A percentile compares a stretch with the other conserved stretches of the same genome.
phyloP scores from a whole-genome alignment of 1,140 invertebrate species.

The Drosophila santomea region DNA sequence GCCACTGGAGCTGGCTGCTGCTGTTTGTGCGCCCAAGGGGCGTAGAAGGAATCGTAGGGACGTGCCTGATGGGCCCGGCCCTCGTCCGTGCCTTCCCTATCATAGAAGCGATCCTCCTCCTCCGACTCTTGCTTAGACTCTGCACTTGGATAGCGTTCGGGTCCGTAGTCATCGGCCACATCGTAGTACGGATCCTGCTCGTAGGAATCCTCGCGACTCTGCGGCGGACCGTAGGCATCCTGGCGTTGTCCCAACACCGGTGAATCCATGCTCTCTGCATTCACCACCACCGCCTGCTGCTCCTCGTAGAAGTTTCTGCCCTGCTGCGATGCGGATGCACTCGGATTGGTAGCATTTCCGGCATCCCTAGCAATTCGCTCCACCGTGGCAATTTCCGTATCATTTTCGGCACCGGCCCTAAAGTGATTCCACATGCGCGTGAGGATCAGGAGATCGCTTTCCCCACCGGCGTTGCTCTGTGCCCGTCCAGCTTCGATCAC shows the following conservation, averaged over 20 bases:
- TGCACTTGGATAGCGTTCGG: slow-evolving; percentile 20
- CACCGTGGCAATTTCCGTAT: slow-evolving; percentile 55
- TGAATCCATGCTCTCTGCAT: slow-evolving; percentile 35
- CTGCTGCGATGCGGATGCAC: background rate
- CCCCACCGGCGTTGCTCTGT: slow-evolving; percentile 10
- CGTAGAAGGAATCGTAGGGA: slow-evolving; percentile 57
- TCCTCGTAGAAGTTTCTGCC: slow-evolving; percentile 64
- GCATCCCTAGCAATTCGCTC: slow-evolving; percentile 59
- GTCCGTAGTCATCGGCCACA: slow-evolving; percentile 38
- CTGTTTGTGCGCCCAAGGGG: slow-evolving; percentile 37
- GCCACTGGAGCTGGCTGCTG: slow-evolving; percentile 39
- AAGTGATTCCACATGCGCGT: slow-evolving; percentile 61
- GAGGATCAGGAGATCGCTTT: slow-evolving; percentile 46
- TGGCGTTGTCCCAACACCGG: slow-evolving; percentile 49
- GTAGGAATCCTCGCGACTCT: slow-evolving; percentile 38
- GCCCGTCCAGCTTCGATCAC: slow-evolving; percentile 50
- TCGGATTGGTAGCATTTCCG: slow-evolving; percentile 29
- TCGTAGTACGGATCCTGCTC: slow-evolving; percentile 58
- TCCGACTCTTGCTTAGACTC: slow-evolving; percentile 20
- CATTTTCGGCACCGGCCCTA: slow-evolving; percentile 6
- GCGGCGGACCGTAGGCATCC: slow-evolving; percentile 48
- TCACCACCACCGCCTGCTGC: slow-evolving; percentile 67
- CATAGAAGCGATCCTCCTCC: slow-evolving; percentile 17
- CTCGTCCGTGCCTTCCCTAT: slow-evolving; percentile 14
- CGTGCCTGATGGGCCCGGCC: slow-evolving; percentile 46